phyloP scores from a whole-genome alignment of 2,888 invertebrate species.

The Caenorhabditis zanzibari region DNA sequence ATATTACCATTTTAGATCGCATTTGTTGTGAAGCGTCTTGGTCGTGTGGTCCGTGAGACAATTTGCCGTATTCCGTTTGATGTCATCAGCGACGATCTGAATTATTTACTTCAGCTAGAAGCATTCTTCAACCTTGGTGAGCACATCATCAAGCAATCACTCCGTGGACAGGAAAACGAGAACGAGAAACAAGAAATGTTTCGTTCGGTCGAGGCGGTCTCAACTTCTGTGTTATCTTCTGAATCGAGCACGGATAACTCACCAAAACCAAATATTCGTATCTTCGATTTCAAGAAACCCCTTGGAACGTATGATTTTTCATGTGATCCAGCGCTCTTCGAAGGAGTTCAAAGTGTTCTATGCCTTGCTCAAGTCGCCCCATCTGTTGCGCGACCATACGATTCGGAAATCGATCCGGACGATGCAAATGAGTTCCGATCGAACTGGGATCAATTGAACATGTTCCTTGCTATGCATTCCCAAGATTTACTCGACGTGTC shows the following conservation, averaged over 20 bases:
- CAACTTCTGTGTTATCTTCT: neutral
- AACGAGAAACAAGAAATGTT: slow-evolving; percentile 31
- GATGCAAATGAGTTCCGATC: slow-evolving; percentile 59
- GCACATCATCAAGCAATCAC: slow-evolving; percentile 54
- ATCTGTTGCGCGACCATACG: slow-evolving; percentile 49
- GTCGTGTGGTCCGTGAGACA: slow-evolving; percentile 51
- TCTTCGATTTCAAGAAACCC: slow-evolving; percentile 39
- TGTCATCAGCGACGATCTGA: slow-evolving; percentile 34
- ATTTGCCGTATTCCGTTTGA: slow-evolving; percentile 44
- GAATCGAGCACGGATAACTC: neutral
- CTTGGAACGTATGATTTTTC: slow-evolving; percentile 57
- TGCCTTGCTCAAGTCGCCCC: slow-evolving; percentile 47
- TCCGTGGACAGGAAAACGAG: slow-evolving; percentile 52
- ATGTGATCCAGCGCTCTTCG: slow-evolving; percentile 57
- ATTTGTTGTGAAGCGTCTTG: slow-evolving; percentile 40
- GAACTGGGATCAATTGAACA: slow-evolving; percentile 67
- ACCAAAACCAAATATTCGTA: neutral
- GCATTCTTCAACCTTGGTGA: slow-evolving; percentile 55
- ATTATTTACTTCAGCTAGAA: slow-evolving; percentile 56
- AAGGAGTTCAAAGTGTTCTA: slow-evolving; percentile 52
- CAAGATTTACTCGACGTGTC: slow-evolving; percentile 72
- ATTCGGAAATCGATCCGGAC: slow-evolving; percentile 37
- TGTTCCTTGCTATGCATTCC: slow-evolving; percentile 63
- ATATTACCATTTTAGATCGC: slow-evolving; percentile 45
- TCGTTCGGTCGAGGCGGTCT: slow-evolving; percentile 9